These are phyloP conservation scores for Halocaridina rubra DNA, from an alignment of 2,888 invertebrate genomes.

Conservation along the genomic window DNA sequence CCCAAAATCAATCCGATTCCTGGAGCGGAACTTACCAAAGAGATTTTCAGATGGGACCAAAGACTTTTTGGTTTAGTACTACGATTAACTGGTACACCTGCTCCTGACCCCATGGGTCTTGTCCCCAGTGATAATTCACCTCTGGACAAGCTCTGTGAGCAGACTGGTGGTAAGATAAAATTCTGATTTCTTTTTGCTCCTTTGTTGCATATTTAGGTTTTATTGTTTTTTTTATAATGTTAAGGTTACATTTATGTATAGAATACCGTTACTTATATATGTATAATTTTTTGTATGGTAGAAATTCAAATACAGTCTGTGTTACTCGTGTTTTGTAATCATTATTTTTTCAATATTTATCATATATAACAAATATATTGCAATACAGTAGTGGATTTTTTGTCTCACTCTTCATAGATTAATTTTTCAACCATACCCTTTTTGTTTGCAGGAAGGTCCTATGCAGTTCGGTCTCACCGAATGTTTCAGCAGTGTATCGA, in stretches of 20 bases:
- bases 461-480: constrained; percentile 92
- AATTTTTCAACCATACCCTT: no score
- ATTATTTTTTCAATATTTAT: no score
- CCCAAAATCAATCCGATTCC: constrained; percentile 77
- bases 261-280: no score
- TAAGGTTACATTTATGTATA: no score
- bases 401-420: no score
- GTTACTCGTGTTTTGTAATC: no score
- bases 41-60: constrained; percentile 99
- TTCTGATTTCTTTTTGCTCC: not conserved
- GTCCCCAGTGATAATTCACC: constrained; percentile 95
- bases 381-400: no score
- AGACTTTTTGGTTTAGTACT: constrained; percentile 94
- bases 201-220: not conserved
- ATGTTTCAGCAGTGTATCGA: constrained; percentile 97
- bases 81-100: constrained; percentile 88
- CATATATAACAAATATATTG: no score
- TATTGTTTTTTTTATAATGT: not conserved
- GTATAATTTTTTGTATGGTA: no score
- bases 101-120: constrained; percentile 70
- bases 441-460: constrained; percentile 81
- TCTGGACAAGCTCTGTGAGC: constrained; percentile 98
- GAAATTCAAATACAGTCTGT: no score
- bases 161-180: constrained; percentile 84
- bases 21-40: constrained; percentile 95